phyloP scores from a whole-genome alignment of 2,113 vertebrate genomes.

The Dasyurus viverrinus region DNA sequence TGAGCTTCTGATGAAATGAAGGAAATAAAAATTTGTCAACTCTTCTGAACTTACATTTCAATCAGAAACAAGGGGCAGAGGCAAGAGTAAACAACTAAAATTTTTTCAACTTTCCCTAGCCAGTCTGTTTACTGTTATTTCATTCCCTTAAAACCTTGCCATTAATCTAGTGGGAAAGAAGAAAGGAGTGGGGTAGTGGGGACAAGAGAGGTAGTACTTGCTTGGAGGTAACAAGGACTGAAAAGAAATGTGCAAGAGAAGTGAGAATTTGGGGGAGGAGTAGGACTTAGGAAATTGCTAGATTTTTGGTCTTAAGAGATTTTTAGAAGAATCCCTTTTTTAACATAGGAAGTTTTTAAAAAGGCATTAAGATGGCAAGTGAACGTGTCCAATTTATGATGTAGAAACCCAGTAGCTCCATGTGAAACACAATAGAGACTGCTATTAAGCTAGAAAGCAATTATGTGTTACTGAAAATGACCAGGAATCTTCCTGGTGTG shows the following conservation, averaged over 20 bases:
- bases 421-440: neutral
- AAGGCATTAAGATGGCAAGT: neutral
- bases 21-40: neutral
- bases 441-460: slow-evolving; percentile 23
- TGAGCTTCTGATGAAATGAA: slow-evolving; percentile 2
- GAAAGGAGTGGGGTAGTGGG: neutral
- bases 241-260: neutral
- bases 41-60: neutral
- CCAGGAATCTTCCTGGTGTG: neutral
- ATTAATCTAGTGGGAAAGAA: neutral
- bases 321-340: slow-evolving; percentile 37
- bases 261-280: neutral
- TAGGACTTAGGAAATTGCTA: slow-evolving; percentile 6
- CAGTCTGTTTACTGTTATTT: neutral
- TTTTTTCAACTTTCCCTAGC: neutral
- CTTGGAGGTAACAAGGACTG: neutral
- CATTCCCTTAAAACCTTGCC: slow-evolving; percentile 2
- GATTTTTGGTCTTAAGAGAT: slow-evolving; percentile 43
- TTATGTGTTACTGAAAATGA: slow-evolving; percentile 13
- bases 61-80: neutral
- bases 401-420: neutral
- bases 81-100: neutral
- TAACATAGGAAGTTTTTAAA: slow-evolving; percentile 27
- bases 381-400: slow-evolving; percentile 23
- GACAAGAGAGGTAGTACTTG: neutral